Base-by-base conservation (phyloP, 1,140 invertebrate species). In the Orussus abietinus region DNA sequence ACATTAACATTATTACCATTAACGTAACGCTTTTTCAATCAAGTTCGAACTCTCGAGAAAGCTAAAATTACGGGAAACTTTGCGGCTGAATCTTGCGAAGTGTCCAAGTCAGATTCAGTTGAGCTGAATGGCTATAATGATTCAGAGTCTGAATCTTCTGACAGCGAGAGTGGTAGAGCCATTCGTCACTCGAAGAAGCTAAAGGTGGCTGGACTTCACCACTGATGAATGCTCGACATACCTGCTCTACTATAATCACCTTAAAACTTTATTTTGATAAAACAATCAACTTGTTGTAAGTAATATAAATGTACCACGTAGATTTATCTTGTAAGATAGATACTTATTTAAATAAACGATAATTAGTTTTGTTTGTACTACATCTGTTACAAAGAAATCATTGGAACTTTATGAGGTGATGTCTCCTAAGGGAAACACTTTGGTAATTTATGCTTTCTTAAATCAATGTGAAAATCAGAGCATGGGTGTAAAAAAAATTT, bases 11-110 rank as follows among this genome's bases (percentile, higher is more conserved):
- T 31, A 38, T 36, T 22, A 20, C 30, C 42, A 22, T 11, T 45
- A 46, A 36, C 35, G 9, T 41, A 21, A 48, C 35, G 7, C 18
- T 37, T 47, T 50, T 45, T 38, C 54, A 37, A 74, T 77, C 13
- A 59, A 84, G 82, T 87, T 65, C 77, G 81, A 37, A 77, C 80
- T 9, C 66, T 87, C 53, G 85, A 87, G 55, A 83, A 82, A 69
- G 81, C 83, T 3, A 83, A 82, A 64, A 68, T 76, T 40, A 81
- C 81, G 21, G 82, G 82, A 5, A 80, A 80, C 50, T 83, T 80
- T 66, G 75, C 77, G 25, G 69, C 75, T 11, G 77, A 81, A 49
- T 61, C 71, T 1, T 75, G 67, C 38, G 76, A 74, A 46, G 63
- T 71, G 4, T 63, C 53, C 2, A 74, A 72, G 40, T 68, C 70